Percentiles rank a stretch among this genome's conserved stretches.
Evolutionary conservation across 2,797 vertebrate genomes (phyloP).

Genomic region (Psittacula derbiana): DNA sequence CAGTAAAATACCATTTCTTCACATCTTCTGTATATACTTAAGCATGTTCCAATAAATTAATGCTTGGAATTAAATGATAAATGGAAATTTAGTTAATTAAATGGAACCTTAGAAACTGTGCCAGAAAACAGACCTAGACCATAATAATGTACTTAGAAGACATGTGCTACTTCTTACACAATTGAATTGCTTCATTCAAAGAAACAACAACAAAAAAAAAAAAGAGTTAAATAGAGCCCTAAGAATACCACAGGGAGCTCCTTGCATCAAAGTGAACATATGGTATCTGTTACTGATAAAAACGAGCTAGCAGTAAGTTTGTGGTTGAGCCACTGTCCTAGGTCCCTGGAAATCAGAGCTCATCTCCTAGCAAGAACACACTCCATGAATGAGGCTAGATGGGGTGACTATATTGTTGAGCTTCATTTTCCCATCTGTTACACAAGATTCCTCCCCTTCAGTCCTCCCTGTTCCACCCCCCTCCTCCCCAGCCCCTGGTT

Average conservation of each 20-base stretch:
- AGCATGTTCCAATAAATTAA: not conserved
- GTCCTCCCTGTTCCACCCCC: not conserved
- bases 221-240: not conserved
- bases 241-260: not conserved
- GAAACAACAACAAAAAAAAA: not conserved
- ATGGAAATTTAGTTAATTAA: not conserved
- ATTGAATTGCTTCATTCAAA: not conserved
- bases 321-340: not conserved
- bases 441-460: not conserved
- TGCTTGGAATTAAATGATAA: not conserved
- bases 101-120: not conserved
- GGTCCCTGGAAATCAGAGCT: not conserved
- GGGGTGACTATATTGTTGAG: not conserved
- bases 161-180: not conserved
- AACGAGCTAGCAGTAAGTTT: not conserved
- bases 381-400: not conserved
- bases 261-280: not conserved
- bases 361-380: not conserved
- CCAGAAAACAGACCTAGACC: not conserved
- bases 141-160: not conserved
- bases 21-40: not conserved
- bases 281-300: not conserved
- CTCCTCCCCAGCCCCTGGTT: accelerated
- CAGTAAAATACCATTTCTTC: not conserved
- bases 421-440: constrained; percentile 2